Evolutionary conservation across 2,888 invertebrate species (phyloP).

Genomic region (Tubulanus polymorphus): DNA sequence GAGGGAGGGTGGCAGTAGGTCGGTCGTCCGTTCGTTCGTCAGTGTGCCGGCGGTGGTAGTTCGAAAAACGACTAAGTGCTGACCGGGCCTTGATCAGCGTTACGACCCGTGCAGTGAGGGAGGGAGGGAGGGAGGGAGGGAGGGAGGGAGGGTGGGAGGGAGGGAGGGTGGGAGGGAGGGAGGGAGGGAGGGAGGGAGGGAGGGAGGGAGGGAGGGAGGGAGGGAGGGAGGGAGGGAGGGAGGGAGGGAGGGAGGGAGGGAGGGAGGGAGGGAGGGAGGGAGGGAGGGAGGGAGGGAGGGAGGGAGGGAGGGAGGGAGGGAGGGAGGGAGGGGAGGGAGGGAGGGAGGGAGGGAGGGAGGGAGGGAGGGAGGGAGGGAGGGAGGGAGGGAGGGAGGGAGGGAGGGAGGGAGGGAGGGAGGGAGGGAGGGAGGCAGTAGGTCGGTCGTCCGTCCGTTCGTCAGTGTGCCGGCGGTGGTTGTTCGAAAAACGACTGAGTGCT

Average conservation of each 20-base stretch:
- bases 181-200: background rate
- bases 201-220: background rate
- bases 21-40: too few relatives aligned
- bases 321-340: conserved; percentile 3
- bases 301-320: conserved; percentile 3
- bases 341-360: background rate
- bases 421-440: conserved; percentile 1
- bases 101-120: too few relatives aligned
- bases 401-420: conserved; percentile 3
- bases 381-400: conserved; percentile 3
- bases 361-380: conserved; percentile 3
- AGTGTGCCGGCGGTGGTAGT: too few relatives aligned
- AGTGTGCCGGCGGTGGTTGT: too few relatives aligned
- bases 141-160: background rate
- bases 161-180: background rate
- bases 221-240: conserved; percentile 2
- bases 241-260: conserved; percentile 3
- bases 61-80: too few relatives aligned
- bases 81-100: too few relatives aligned
- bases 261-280: conserved; percentile 3
- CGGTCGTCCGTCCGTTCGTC: too few relatives aligned
- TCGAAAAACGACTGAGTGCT: too few relatives aligned
- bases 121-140: background rate
- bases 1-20: too few relatives aligned
- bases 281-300: conserved; percentile 3